phyloP scores from a whole-genome alignment of 1,140 invertebrate genomes.

The Bradynema listronoti region DNA sequence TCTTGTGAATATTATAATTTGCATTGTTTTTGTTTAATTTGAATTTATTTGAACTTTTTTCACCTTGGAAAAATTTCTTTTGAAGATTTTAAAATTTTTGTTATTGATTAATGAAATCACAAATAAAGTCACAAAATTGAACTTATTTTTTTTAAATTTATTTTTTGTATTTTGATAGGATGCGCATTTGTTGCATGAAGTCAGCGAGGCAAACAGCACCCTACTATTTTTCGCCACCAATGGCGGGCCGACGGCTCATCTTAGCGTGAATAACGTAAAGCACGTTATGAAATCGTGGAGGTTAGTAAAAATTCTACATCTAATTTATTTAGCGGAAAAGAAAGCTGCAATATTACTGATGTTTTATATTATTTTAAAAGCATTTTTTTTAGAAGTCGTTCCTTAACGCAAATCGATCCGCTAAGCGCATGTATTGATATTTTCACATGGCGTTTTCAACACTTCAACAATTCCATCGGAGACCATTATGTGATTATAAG shows the following conservation, averaged over 20 bases:
- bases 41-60: not conserved
- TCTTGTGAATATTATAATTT: too few relatives aligned
- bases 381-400: constrained; percentile 28
- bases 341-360: too few relatives aligned
- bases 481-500: too few relatives aligned
- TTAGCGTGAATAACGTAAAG: constrained; percentile 25
- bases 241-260: not conserved
- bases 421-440: constrained; percentile 32
- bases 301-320: constrained; percentile 9
- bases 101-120: too few relatives aligned
- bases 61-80: not conserved
- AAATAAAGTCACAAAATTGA: too few relatives aligned
- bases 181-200: constrained; percentile 36
- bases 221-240: constrained; percentile 12
- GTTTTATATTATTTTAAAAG: too few relatives aligned
- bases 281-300: constrained; percentile 40
- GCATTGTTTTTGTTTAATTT: not conserved
- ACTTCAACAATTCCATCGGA: too few relatives aligned
- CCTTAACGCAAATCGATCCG: constrained; percentile 30
- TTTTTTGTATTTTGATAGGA: constrained; percentile 9
- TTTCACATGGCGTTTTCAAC: constrained; percentile 35
- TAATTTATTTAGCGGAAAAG: too few relatives aligned
- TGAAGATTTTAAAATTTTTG: too few relatives aligned
- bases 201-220: constrained; percentile 23
- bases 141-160: constrained; percentile 10